Base-by-base conservation (phyloP, 1,140 invertebrate species). In the Drosophila hydei region DNA sequence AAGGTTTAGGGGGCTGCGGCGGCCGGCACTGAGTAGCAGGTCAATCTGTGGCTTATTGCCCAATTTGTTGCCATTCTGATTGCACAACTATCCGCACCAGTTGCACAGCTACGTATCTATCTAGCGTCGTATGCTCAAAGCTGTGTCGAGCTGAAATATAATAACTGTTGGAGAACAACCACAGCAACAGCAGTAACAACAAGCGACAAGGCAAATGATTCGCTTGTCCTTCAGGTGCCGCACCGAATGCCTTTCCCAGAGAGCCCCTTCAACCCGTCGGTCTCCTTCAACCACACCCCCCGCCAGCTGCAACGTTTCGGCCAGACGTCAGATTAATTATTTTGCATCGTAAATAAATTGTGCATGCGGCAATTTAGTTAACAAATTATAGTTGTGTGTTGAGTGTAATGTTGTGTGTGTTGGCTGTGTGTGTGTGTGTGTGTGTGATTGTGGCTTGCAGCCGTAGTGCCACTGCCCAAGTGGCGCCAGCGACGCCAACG, bases 401-500 rank as follows among this genome's bases (percentile, higher is more conserved):
- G 30, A 38, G 19, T 30, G 21, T 14, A 12, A 12, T 2, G n/a
- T 9, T 56, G 56, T 59, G 18, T 51, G 25, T 70, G 48, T 68
- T n/a, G n/a, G n/a, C 16, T 62, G 23, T 56, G 18, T 61, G 14
- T 33, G 0, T 38, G 30, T 68, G 50, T 54, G 12, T 62, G 30
- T 56, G 30, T 56, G 43, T 33, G 25, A 43, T 50, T 69, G 40
- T n/a, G 51, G 18, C 7, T 59, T 16, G 50, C 48, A 47, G 16
- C 16, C 47, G 48, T 27, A 43, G 7, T 21, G 30, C 27, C 27
- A 30, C 48, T 62, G 72, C 11, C 65, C 65, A 65, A 81, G 61
- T 78, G 75, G 81, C 68, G 62, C 65, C 74, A 80, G 43, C 73
- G 52, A 71, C 77, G 77, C 77, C 77, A 79, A 79, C 77, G 77